Percentiles rank a stretch among this genome's conserved stretches.
Conservation (phyloP, 2,113 vertebrate genomes). For the Montifringilla adamsi region DNA sequence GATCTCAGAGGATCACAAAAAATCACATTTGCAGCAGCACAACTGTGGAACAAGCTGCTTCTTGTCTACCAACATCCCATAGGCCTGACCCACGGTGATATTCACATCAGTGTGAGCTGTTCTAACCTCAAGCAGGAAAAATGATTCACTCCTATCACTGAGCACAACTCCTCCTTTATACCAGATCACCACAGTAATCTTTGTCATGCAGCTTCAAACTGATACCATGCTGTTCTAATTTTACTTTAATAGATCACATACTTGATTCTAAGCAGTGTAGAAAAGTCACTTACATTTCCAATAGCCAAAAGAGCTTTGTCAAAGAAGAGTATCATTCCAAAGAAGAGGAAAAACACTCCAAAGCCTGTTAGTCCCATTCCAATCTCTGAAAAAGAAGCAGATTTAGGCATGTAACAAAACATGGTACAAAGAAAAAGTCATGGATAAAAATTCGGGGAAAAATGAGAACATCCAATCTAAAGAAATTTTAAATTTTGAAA, state of each 20-base stretch:
- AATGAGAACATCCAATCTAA: not conserved
- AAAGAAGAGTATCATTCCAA: constrained; percentile 99
- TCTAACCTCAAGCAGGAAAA: not conserved
- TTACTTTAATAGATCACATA: not conserved
- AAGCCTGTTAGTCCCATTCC: constrained; percentile 97
- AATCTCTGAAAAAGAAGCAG: constrained; percentile 84
- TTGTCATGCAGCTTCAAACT: not conserved
- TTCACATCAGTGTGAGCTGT: not conserved
- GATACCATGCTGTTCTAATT: not conserved
- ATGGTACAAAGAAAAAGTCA: not conserved
- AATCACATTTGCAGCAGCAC: not conserved
- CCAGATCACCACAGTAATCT: not conserved
- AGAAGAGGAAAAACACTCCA: constrained; percentile 97
- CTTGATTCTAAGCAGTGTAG: not conserved
- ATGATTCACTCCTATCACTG: not conserved
- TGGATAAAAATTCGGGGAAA: not conserved
- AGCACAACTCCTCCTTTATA: not conserved
- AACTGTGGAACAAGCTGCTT: not conserved
- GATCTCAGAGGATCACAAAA: not conserved
- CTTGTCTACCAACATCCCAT: not conserved
- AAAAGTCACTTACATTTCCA: constrained; percentile 88
- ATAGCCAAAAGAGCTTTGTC: constrained; percentile 98
- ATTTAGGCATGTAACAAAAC: not conserved
- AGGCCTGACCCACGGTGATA: not conserved
- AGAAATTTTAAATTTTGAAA: not conserved